Conservation (phyloP, 2,888 invertebrate genomes). For the Idaea straminata region DNA sequence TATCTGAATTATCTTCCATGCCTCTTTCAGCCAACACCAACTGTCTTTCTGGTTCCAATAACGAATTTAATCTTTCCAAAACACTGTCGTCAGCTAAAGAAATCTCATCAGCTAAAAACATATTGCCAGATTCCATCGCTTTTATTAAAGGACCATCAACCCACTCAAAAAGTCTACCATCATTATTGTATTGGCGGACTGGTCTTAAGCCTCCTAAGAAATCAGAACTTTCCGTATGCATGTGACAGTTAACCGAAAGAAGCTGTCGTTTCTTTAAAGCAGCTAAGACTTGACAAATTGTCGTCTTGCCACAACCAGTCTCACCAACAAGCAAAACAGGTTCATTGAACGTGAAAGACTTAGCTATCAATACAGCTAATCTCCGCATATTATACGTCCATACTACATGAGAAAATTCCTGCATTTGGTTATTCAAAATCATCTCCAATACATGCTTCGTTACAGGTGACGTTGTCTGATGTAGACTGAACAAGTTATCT, state of each 20-base stretch:
- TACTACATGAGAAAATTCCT: conserved; percentile 89
- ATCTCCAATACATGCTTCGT: conserved; percentile 85
- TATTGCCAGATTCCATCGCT: conserved; percentile 92
- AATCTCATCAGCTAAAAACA: conserved; percentile 98
- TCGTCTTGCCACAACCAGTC: conserved; percentile 99
- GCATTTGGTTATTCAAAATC: conserved; percentile 77
- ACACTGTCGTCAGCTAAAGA: conserved; percentile 99
- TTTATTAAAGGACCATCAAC: conserved; percentile 96
- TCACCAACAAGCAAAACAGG: conserved; percentile 98
- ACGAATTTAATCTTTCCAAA: conserved; percentile 96
- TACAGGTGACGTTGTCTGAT: conserved; percentile 86
- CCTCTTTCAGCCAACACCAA: conserved; percentile 95
- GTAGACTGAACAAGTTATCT: conserved; percentile 85
- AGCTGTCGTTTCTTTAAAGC: conserved; percentile 83
- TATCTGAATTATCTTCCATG: conserved; percentile 79
- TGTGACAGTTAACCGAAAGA: conserved; percentile 96
- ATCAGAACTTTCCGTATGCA: conserved; percentile 99
- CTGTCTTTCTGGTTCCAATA: conserved; percentile 95
- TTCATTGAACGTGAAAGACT: conserved; percentile 94
- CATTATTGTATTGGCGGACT: conserved; percentile 83
- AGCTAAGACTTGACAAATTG: conserved; percentile 94
- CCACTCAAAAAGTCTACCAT: conserved; percentile 95
- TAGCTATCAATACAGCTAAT: conserved; percentile 87
- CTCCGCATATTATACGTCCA: conserved; percentile 96
- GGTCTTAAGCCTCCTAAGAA: conserved; percentile 98